Evolutionary conservation across 2,113 vertebrate genomes (phyloP), one percentile per base, ranked within the genome.

Genomic region (Puntigrus tetrazona): DNA sequence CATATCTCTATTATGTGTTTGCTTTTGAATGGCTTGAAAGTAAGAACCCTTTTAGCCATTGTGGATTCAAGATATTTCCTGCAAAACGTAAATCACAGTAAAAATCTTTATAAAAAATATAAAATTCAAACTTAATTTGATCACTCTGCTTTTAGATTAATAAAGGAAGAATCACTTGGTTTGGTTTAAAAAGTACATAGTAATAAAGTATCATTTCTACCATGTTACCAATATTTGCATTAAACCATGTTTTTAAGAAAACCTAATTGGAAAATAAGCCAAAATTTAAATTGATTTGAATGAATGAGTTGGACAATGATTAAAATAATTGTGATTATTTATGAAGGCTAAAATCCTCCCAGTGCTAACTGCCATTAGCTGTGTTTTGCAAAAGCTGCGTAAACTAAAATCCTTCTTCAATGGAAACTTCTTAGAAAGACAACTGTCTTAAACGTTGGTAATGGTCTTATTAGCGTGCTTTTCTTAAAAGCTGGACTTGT

Each of bases 401-500:
- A n/a, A n/a, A n/a, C n/a, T n/a, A n/a, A n/a, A n/a, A n/a, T n/a
- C n/a, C n/a, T 8, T 5, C 63, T 34, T 36, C 8, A 67, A 34
- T 36, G 1, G 4, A 69, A 5, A n/a, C 8, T 67, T 67, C 63
- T 69, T 69, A 10, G 65, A 70, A 70, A 9, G 34, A n/a, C 11
- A 22, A 38, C 18, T 0, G 10, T 34, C 10, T 73, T 57, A 34
- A 76, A 7, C 11, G 7, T 20, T 20, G 25, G 5, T 47, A 14
- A 76, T 10, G n/a, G n/a, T n/a, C n/a, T 84, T 43, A 16, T 55
- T 84, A 29, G 61, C 8, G n/a, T 38, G 22, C 3, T 20, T 76
- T 29, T 77, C 43, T 50, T 63, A 47, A n/a, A n/a, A n/a, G 59
- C 78, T 57, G n/a, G 22, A 18, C 79, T 70, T 59, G 38, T 69